Evolutionary conservation across 2,888 invertebrate species (phyloP), one percentile per base, ranked within the genome.

Genomic region (Orthosia gracilis): DNA sequence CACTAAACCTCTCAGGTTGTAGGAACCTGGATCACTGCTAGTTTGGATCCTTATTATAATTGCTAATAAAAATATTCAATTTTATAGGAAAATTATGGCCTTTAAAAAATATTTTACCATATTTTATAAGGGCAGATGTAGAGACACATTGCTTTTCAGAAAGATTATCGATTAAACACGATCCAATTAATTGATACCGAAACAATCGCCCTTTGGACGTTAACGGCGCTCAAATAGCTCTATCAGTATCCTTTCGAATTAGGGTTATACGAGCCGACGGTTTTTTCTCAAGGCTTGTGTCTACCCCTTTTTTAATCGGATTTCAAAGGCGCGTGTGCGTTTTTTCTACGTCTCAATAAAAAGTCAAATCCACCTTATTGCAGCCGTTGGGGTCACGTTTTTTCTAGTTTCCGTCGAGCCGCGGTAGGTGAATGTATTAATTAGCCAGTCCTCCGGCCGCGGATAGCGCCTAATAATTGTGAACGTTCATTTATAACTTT

Each of bases 161-260:
- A 92, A 92, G 93, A 94, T 96, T 95, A 96, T 96, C 95, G 96
- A 96, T 96, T 95, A 95, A 93, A 93, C 94, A 92, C 92, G 94
- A 96, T 96, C 96, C 96, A 96, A 96, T 96, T 96, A 96, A 96
- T 94, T 92, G 95, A 95, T 96, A 95, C 91, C 90, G 94, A 94
- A 94, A 95, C 95, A 95, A 95, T 94, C 94, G 94, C 84, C 87
- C 90, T 92, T 90, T 88, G 91, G 89, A 89, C 90, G 91, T 93
- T 93, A 92, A 91, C 92, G 92, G 93, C 92, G 85, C 84, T 92
- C 94, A 93, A 95, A 96, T 95, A 94, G 95, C 96, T 96, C 94
- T 95, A 96, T 96, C 96, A 94, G 93, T 91, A 92, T 94, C 92
- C 89, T 89, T 89, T 92, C 91, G 94, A 94, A 94, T 95, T 94